Evolutionary conservation across 2,113 vertebrate genomes (phyloP).

Genomic region (Mionectes macconnelli): DNA sequence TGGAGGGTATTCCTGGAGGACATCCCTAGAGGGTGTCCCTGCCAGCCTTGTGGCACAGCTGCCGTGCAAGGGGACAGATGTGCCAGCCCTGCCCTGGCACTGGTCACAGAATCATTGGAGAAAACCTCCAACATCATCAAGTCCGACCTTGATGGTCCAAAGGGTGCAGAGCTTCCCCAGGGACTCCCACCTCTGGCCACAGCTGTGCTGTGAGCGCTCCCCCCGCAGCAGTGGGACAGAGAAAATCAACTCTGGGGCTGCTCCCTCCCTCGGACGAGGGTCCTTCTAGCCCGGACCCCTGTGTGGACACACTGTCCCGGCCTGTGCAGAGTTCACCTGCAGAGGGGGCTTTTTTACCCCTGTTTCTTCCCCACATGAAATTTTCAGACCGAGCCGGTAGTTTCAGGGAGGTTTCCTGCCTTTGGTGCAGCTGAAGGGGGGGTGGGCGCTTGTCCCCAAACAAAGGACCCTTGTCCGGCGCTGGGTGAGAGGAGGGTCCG

Average conservation of each 20-base stretch:
- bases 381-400: background rate
- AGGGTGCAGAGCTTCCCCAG: rapidly evolving
- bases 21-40: background rate
- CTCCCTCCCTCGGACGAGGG: rapidly evolving
- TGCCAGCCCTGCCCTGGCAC: background rate
- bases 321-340: background rate
- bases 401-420: background rate
- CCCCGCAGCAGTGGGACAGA: background rate
- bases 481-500: background rate
- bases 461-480: background rate
- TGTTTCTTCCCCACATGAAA: rapidly evolving
- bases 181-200: background rate
- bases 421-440: background rate
- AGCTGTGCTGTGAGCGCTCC: rapidly evolving
- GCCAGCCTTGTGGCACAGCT: background rate
- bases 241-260: background rate
- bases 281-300: rapidly evolving
- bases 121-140: background rate
- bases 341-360: background rate
- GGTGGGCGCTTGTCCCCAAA: slow-evolving; percentile 17
- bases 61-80: rapidly evolving
- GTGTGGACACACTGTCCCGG: rapidly evolving
- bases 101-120: background rate
- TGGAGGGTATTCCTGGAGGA: background rate
- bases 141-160: background rate